Conservation (phyloP, 2,888 invertebrate genomes). For the Pharmacophagus antenor region DNA sequence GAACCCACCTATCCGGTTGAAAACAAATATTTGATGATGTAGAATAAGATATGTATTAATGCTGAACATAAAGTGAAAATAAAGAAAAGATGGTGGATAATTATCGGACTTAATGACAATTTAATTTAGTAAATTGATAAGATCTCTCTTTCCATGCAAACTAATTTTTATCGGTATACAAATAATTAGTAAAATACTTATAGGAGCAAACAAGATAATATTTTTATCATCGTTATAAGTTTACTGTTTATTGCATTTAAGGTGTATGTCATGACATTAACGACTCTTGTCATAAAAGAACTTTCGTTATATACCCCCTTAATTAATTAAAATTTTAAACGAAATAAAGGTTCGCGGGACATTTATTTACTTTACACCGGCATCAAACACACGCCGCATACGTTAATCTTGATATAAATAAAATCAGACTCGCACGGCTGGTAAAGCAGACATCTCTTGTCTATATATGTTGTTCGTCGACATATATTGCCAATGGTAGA, state of each 20-base stretch:
- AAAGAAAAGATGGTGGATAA: too few species aligned
- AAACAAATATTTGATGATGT: too few species aligned
- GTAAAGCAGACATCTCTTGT: not conserved
- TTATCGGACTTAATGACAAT: too few species aligned
- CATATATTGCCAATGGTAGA: not conserved
- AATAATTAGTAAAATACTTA: too few species aligned
- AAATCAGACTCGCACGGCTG: not conserved
- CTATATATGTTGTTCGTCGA: not conserved
- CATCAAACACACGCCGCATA: not conserved
- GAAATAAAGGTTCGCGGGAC: not conserved
- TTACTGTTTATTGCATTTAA: not conserved
- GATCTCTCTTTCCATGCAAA: too few species aligned
- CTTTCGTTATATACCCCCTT: not conserved
- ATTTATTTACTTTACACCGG: slow-evolving; percentile 3
- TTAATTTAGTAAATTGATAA: too few species aligned
- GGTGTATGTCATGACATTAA: not conserved
- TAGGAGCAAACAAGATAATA: too few species aligned
- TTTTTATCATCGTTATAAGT: not conserved
- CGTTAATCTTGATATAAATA: slow-evolving; percentile 5
- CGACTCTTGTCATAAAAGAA: not conserved
- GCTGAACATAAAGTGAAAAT: too few species aligned
- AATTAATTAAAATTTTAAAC: not conserved
- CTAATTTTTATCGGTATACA: too few species aligned
- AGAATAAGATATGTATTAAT: too few species aligned
- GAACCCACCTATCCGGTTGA: too few species aligned